Percentiles rank a stretch among this genome's conserved stretches.
phyloP scores from a whole-genome alignment of 2,888 invertebrate species.

The Spodoptera exigua region DNA sequence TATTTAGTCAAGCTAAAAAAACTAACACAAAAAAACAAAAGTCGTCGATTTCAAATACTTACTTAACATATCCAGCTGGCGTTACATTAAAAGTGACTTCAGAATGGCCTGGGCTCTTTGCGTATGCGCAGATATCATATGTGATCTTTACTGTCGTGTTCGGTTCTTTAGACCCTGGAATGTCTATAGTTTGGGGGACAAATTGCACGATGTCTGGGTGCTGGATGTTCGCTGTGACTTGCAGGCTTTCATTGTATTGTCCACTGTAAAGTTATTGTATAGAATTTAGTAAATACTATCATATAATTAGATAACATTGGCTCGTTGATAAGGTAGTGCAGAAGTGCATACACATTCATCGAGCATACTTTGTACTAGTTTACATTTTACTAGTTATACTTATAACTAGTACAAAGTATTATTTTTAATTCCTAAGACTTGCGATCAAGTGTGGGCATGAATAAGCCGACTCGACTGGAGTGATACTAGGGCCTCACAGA shows the following conservation, averaged over 20 bases:
- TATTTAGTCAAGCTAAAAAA: too few relatives aligned
- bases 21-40: too few relatives aligned
- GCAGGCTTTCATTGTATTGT: conserved; percentile 79
- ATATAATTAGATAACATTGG: too few relatives aligned
- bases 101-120: conserved; percentile 91
- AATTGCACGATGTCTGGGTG: conserved; percentile 91
- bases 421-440: too few relatives aligned
- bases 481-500: too few relatives aligned
- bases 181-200: conserved; percentile 82
- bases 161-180: conserved; percentile 75
- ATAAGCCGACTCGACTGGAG: too few relatives aligned
- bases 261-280: conserved; percentile 72
- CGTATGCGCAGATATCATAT: conserved; percentile 89
- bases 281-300: background rate
- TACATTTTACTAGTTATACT: too few relatives aligned
- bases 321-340: too few relatives aligned
- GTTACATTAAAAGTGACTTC: conserved; percentile 90
- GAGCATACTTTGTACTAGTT: too few relatives aligned
- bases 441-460: too few relatives aligned
- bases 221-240: conserved; percentile 89
- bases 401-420: too few relatives aligned
- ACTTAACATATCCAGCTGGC: conserved; percentile 85
- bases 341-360: too few relatives aligned
- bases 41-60: background rate
- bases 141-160: conserved; percentile 74